Base-by-base conservation (phyloP, 2,797 vertebrate species). In the Iguana delicatissima region DNA sequence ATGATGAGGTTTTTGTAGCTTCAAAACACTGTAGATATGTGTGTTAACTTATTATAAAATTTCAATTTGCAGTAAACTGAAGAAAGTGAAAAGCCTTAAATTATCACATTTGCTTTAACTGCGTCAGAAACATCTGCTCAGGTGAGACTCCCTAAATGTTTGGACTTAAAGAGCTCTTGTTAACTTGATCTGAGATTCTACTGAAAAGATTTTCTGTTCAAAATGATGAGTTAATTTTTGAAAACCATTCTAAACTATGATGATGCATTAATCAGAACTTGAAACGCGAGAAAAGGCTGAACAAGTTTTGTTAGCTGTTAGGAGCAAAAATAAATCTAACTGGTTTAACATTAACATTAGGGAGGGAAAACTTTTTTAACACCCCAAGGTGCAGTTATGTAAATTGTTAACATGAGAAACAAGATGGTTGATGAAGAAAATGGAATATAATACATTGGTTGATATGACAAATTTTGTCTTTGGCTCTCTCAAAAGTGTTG, bases 11-110 rank as follows among this genome's bases (percentile, higher is more conserved):
- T 18, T 74, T 32, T 73, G 46, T 73, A 62, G 20, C 42, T 84
- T 62, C 46, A 84, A 81, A 81, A 74, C n/a, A 87, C 26, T 88
- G 26, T 69, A 76, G 38, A 2, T 0, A 3, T 57, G 89, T 20
- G 6, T 55, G 77, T 52, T 74, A 87, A 89, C 38, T n/a, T 93
- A 38, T 50, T 94, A 92, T 92, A 64, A 92, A 72, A 38, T 20
- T 62, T 26, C 35, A 76, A 86, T 14, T 91, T 88, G 24, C 0
- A 80, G 14, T 91, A 29, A 89, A 93, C 50, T 87, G 57, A 18
- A 79, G 80, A 89, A 92, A 6, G n/a, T 83, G 52, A 93, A 82
- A 85, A 42, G 6, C 26, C 88, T 46, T 93, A 87, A 80, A 84
- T 52, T 86, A 57, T 46, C 32, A 80, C 24, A 32, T 90, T 55